phyloP scores from a whole-genome alignment of 2,888 invertebrate genomes.

The Xestoiulus laeticollis region DNA sequence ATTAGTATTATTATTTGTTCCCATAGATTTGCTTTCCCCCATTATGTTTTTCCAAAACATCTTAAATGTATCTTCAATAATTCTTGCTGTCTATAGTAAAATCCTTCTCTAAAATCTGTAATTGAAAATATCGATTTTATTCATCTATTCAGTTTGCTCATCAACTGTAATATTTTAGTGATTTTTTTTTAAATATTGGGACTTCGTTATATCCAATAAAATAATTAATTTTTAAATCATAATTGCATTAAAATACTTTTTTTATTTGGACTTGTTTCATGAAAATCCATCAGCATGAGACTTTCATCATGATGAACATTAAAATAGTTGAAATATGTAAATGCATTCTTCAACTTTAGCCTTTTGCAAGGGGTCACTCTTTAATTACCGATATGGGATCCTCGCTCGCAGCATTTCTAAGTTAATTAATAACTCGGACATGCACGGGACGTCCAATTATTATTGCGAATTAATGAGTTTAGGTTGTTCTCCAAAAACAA shows the following conservation, averaged over 20 bases:
- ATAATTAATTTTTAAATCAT: too few species aligned
- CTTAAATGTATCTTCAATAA: not conserved
- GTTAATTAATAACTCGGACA: not conserved
- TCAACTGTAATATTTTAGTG: too few species aligned
- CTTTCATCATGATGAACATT: too few species aligned
- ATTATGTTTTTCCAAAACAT: not conserved
- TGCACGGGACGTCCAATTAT: not conserved
- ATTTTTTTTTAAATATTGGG: too few species aligned
- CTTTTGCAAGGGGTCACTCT: not conserved
- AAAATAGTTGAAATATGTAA: too few species aligned
- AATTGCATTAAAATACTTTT: too few species aligned
- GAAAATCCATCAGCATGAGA: too few species aligned
- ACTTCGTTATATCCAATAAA: too few species aligned
- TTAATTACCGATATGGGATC: not conserved
- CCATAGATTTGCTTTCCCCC: not conserved
- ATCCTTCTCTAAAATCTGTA: too few species aligned
- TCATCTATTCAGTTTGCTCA: too few species aligned
- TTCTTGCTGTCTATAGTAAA: not conserved
- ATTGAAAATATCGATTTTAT: too few species aligned
- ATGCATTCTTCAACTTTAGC: not conserved
- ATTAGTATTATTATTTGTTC: not conserved
- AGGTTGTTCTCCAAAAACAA: not conserved
- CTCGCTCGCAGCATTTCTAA: not conserved
- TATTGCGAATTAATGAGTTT: not conserved
- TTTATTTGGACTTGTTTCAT: too few species aligned